phyloP scores from a whole-genome alignment of 2,888 invertebrate species.

The Oscheius sp. region DNA sequence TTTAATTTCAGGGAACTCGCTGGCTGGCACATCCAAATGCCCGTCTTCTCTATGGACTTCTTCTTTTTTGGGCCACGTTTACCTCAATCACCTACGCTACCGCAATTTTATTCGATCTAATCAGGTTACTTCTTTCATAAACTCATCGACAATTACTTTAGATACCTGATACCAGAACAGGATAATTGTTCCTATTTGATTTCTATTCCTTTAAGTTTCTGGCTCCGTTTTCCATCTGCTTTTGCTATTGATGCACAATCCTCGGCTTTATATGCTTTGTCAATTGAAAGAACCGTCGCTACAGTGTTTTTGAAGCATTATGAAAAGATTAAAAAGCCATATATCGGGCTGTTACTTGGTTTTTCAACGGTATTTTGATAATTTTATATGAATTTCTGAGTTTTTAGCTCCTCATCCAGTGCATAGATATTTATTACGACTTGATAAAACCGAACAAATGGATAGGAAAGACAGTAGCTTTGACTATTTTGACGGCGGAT shows the following conservation, averaged over 20 bases:
- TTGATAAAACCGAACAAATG: slow-evolving; percentile 3
- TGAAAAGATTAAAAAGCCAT: neutral
- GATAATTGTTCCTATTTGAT: neutral
- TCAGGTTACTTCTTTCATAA: neutral
- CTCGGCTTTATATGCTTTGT: slow-evolving; percentile 5
- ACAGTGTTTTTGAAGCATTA: neutral
- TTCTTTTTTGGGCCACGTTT: slow-evolving; percentile 16
- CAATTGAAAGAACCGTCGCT: slow-evolving; percentile 5
- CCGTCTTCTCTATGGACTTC: slow-evolving; percentile 1
- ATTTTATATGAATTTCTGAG: neutral
- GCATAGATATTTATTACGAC: neutral
- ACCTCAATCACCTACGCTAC: slow-evolving; percentile 3
- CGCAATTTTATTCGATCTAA: slow-evolving; percentile 6
- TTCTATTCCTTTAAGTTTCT: slow-evolving; percentile 8
- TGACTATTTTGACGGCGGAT: slow-evolving; percentile 10
- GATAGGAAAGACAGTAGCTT: neutral
- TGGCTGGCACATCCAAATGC: slow-evolving; percentile 23
- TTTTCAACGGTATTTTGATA: neutral
- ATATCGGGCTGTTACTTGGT: neutral
- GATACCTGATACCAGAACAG: neutral
- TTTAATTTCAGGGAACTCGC: slow-evolving; percentile 20
- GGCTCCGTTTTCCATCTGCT: slow-evolving; percentile 12
- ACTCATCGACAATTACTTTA: neutral
- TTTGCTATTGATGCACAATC: slow-evolving; percentile 22
- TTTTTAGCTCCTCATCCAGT: neutral